Conservation (phyloP, 1,140 invertebrate genomes). For the Drosophila lini region DNA sequence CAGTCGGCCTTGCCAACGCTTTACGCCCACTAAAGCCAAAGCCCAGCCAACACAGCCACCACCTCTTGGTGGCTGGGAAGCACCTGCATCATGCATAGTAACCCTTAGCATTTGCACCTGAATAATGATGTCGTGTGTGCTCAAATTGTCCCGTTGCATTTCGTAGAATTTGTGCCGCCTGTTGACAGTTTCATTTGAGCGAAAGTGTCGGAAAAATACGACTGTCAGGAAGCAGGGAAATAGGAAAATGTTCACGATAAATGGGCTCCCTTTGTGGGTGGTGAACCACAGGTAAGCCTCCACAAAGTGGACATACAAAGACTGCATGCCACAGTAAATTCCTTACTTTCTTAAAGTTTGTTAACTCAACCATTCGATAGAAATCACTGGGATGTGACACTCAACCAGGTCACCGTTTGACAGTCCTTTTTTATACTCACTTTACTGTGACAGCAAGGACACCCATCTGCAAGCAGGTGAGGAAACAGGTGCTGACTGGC, state of each 20-base stretch:
- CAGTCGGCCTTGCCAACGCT: constrained; percentile 28
- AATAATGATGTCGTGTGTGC: constrained; percentile 53
- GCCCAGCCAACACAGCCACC: constrained; percentile 12
- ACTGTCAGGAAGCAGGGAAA: constrained; percentile 34
- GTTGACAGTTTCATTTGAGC: constrained; percentile 65
- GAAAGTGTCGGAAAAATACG: constrained; percentile 20
- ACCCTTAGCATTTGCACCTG: constrained; percentile 56
- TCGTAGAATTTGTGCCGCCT: constrained; percentile 40
- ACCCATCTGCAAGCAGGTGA: constrained; percentile 5
- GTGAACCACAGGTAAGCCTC: constrained; percentile 1
- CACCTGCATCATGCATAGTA: neutral
- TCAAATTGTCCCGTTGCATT: constrained; percentile 51
- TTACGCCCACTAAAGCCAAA: constrained; percentile 2
- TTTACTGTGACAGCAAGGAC: constrained; percentile 25
- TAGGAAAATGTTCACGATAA: constrained; percentile 32
- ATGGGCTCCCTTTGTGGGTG: neutral
- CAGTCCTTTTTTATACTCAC: constrained; percentile 11
- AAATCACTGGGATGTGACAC: neutral
- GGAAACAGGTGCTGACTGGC: constrained; percentile 45
- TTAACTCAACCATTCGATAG: neutral
- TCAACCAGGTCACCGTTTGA: constrained; percentile 10
- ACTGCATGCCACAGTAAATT: neutral
- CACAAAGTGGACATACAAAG: neutral
- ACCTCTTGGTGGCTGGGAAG: neutral
- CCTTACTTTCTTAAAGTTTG: too few species aligned